These are phyloP conservation scores for Gallinago jamesoni DNA, from an alignment of 2,113 vertebrate species.

Conservation along the genomic window DNA sequence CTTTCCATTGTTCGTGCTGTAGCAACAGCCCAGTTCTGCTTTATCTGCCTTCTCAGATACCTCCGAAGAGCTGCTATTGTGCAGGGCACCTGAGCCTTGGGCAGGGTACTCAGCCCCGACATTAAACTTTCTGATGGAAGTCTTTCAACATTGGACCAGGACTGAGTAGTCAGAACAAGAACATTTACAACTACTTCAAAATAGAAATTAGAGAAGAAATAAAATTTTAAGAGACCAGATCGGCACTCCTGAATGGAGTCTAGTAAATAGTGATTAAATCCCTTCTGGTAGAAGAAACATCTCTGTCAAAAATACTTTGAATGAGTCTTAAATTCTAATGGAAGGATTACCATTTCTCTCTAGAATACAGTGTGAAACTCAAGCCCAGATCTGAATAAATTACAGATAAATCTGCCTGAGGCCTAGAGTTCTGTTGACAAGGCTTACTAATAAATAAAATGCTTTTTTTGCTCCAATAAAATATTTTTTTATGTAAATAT, in stretches of 20 bases:
- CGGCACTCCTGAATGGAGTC: background rate
- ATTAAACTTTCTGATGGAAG: background rate
- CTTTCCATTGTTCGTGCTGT: background rate
- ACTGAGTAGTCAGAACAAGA: background rate
- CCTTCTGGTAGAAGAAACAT: background rate
- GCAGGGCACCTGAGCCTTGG: background rate
- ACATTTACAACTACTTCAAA: background rate
- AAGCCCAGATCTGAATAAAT: background rate
- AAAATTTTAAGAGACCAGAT: background rate
- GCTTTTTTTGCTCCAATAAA: background rate
- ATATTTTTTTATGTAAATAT: no score
- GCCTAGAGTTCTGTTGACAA: background rate
- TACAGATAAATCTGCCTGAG: background rate
- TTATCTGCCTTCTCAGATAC: background rate
- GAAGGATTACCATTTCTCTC: background rate
- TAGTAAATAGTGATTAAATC: background rate
- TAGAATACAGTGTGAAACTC: background rate
- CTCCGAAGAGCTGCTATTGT: background rate
- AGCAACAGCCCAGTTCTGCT: background rate
- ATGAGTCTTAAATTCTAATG: background rate
- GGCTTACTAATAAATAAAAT: background rate
- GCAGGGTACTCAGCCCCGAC: background rate
- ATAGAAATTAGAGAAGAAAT: background rate
- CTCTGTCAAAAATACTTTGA: background rate
- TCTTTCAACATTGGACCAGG: background rate